Evolutionary conservation across 2,888 invertebrate species (phyloP), one percentile per base, ranked within the genome.

Genomic region (Allolobophora icterica): DNA sequence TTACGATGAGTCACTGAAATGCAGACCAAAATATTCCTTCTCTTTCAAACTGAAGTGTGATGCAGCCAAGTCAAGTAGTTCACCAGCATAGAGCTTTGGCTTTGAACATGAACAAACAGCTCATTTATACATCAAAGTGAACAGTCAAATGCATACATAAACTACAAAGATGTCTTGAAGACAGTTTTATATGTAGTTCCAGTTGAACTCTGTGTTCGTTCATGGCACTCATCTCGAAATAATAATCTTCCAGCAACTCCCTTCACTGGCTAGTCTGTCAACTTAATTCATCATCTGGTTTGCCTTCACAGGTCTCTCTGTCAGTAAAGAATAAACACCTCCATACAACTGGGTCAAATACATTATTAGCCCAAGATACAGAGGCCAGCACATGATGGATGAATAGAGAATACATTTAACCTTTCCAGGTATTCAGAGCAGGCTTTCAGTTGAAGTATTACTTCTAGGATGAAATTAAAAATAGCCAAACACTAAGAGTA

Each of bases 1-100:
- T 90, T 89, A 92, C 92, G 71, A 91, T 5, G 92, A 91, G 89
- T 92, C 96, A 42, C 95, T 92, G 93, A 95, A 96, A 90, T 95
- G 95, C 71, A 96, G 93, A 71, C 96, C 96, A 94, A 96, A 96
- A 93, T 96, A 96, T 93, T 96, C 95, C 93, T 96, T 96, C 93
- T 96, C 96, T 94, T 95, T 96, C 71, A 96, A 94, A 91, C 95
- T 95, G 94, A 95, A 95, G 94, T 96, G 96, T 19, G 96, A 96
- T 58, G 96, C 94, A 58, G 96, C 96, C 91, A 96, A 94, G 93
- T 96, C 96, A 91, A 96, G 94, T 90, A 96, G 94, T 92, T 96
- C 96, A 58, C 94, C 94, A 83, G 96, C 94, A 91, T 94, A 95
- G 91, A 96, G 93, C 92, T 95, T 95, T n/a, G 96, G 96, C 95